Conservation (phyloP, 2,888 invertebrate species). For the Nemotelus nigrinus region DNA sequence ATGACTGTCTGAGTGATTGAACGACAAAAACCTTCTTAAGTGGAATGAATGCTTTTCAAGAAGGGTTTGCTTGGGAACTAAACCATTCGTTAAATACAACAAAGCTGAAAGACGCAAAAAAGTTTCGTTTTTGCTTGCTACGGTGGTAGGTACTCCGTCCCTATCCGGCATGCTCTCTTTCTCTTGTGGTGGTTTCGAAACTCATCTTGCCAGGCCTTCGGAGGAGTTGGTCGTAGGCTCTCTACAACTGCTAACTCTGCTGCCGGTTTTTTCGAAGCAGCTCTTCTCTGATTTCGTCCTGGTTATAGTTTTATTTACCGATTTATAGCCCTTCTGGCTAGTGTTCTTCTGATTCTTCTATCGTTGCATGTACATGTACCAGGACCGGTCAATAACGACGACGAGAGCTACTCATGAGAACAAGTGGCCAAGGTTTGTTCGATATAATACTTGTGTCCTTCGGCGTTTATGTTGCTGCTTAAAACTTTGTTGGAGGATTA, state of each 20-base stretch:
- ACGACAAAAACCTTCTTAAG: conserved; percentile 48
- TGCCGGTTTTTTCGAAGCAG: conserved; percentile 16
- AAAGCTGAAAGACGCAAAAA: conserved; percentile 34
- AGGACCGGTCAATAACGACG: no score
- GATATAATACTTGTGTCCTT: conserved; percentile 22
- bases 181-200: neutral
- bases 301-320: conserved; percentile 43
- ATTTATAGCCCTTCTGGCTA: conserved; percentile 37
- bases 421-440: conserved; percentile 6
- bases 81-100: conserved; percentile 40
- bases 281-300: conserved; percentile 30
- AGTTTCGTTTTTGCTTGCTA: conserved; percentile 32
- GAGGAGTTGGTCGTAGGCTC: neutral
- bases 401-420: neutral
- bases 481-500: conserved; percentile 34
- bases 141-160: neutral
- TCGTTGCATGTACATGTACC: neutral
- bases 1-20: conserved; percentile 44
- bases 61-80: conserved; percentile 34
- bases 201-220: neutral
- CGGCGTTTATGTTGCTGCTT: conserved; percentile 25
- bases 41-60: conserved; percentile 46
- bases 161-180: neutral
- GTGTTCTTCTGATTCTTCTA: neutral
- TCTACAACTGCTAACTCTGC: conserved; percentile 8